These are phyloP conservation scores for Paramormyrops hopkinsi DNA, from an alignment of 2,797 vertebrate species.

Conservation along the genomic window DNA sequence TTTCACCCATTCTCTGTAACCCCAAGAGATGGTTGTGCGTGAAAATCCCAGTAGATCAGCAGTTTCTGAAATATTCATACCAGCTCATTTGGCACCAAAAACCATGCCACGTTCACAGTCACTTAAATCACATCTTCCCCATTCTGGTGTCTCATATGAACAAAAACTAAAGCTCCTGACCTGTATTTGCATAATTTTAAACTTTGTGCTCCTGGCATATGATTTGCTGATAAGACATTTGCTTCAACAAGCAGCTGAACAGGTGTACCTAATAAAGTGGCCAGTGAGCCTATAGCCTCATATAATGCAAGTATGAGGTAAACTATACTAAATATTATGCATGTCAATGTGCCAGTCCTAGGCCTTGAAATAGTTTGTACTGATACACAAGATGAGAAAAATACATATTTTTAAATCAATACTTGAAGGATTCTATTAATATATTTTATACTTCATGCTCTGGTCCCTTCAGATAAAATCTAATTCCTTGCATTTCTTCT, in stretches of 20 bases:
- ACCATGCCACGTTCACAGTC: background rate
- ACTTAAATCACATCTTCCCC: background rate
- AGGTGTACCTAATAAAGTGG: background rate
- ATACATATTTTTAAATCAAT: background rate
- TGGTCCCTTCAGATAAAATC: background rate
- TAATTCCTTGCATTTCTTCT: background rate
- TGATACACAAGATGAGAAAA: background rate
- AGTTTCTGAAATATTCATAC: background rate
- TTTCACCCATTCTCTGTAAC: background rate
- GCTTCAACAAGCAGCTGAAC: background rate
- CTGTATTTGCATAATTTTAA: background rate
- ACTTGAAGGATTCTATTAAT: slow-evolving; percentile 16
- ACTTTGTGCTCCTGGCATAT: background rate
- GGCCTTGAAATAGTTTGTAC: background rate
- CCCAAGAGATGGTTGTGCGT: background rate
- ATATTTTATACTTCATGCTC: slow-evolving; percentile 9
- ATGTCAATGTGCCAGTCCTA: background rate
- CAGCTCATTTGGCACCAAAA: background rate
- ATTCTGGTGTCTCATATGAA: background rate
- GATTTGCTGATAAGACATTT: background rate
- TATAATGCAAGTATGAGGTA: background rate
- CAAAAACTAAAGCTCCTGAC: background rate
- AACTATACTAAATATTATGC: background rate
- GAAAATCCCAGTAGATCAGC: background rate
- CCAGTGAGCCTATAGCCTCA: background rate